A percentile compares a stretch with the other conserved stretches of the same genome.
Conservation (phyloP, 2,888 invertebrate species). For the Atethmia centrago region DNA sequence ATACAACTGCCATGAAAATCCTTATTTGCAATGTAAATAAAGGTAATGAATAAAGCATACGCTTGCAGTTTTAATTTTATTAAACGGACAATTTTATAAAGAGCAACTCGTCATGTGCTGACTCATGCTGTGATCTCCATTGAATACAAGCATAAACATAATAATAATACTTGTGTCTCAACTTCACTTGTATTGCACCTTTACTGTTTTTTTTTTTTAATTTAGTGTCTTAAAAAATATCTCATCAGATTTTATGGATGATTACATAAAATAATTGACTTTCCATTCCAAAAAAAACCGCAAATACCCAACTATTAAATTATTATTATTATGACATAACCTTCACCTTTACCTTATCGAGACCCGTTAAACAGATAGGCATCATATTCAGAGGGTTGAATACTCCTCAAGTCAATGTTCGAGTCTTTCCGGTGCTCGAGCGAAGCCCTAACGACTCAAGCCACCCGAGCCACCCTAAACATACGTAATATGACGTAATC, state of each 20-base stretch:
- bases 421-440: conserved; percentile 55
- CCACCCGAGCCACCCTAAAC: conserved; percentile 54
- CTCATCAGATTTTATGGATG: too few relatives aligned
- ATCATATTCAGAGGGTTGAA: conserved; percentile 55
- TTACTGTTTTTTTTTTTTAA: not conserved
- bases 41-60: conserved; percentile 46
- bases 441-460: conserved; percentile 57
- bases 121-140: not conserved
- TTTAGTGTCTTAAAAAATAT: not conserved
- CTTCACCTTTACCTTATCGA: conserved; percentile 54
- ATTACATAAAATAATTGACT: not conserved
- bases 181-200: not conserved
- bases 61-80: conserved; percentile 29
- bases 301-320: not conserved
- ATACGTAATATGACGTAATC: conserved; percentile 60
- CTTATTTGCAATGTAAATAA: conserved; percentile 54
- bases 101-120: conserved; percentile 6
- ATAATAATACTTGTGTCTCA: not conserved
- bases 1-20: conserved; percentile 27
- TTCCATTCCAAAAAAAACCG: not conserved
- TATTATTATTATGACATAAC: conserved; percentile 4
- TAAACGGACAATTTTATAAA: conserved; percentile 15
- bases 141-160: not conserved
- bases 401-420: conserved; percentile 57
- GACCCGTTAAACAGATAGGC: conserved; percentile 47